Conservation (phyloP, 1,140 invertebrate genomes). For the Camponotus pennsylvanicus region DNA sequence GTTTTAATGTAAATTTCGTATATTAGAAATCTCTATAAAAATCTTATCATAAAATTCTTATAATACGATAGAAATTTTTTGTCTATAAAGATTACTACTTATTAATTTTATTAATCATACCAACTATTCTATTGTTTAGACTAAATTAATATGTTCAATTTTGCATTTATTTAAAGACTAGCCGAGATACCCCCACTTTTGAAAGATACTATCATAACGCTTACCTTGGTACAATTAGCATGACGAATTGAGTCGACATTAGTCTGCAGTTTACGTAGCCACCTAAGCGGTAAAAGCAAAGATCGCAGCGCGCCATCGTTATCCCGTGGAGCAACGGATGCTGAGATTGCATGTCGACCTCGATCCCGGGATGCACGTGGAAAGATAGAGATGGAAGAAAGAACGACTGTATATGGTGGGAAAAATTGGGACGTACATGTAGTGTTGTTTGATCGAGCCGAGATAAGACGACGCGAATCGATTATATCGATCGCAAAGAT, state of each 20-base stretch:
- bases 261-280: not conserved
- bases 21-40: no score
- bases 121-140: no score
- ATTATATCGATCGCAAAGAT: constrained; percentile 37
- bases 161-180: no score
- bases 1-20: no score
- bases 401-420: not conserved
- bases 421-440: constrained; percentile 54
- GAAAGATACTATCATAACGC: no score
- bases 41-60: no score
- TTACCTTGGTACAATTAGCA: not conserved
- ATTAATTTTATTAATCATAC: no score
- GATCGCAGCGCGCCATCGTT: constrained; percentile 25
- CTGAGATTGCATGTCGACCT: constrained; percentile 46
- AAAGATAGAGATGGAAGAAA: not conserved
- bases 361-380: constrained; percentile 5
- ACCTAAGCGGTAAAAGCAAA: constrained; percentile 8
- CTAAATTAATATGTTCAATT: no score
- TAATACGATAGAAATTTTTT: no score
- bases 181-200: no score
- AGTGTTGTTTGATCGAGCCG: constrained; percentile 38
- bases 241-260: not conserved
- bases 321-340: constrained; percentile 49
- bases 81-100: no score
- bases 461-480: constrained; percentile 52